A percentile compares a stretch with the other conserved stretches of the same genome.
These are phyloP conservation scores for Cyclina sinensis DNA, from an alignment of 1,140 invertebrate genomes.

Conservation along the genomic window DNA sequence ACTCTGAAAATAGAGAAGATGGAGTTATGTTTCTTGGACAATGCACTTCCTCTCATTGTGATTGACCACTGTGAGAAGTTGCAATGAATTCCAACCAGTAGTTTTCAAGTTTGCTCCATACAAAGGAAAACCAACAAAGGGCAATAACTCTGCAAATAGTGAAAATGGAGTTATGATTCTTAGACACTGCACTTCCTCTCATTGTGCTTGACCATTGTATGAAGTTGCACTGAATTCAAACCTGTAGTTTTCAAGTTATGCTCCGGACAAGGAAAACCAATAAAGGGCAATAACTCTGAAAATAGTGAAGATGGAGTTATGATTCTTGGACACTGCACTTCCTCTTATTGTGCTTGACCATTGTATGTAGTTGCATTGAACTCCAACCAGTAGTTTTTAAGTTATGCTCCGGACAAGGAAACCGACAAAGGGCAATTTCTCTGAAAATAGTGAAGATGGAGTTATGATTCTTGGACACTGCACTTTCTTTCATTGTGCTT, in stretches of 20 bases:
- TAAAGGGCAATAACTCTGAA: constrained; percentile 1
- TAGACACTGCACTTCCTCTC: background rate
- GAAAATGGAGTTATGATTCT: background rate
- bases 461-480: no score
- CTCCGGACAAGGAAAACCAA: constrained; percentile 6
- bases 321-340: background rate
- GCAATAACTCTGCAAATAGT: constrained; percentile 24
- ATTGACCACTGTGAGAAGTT: constrained; percentile 20
- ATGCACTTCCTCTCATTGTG: constrained; percentile 27
- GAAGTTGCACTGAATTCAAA: background rate
- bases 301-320: background rate
- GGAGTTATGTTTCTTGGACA: no score
- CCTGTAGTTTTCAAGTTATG: background rate
- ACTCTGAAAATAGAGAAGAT: no score
- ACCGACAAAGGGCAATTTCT: background rate
- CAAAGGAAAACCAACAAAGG: constrained; percentile 37
- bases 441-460: background rate
- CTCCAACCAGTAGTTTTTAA: constrained; percentile 26
- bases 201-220: background rate
- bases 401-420: constrained; percentile 37
- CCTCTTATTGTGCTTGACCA: constrained; percentile 4
- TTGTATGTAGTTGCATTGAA: constrained; percentile 16
- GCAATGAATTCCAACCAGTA: constrained; percentile 23
- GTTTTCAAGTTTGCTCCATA: constrained; percentile 31
- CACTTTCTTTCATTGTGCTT: no score